These are phyloP conservation scores for Taenaris catops DNA, from an alignment of 2,888 invertebrate species.

Conservation along the genomic window DNA sequence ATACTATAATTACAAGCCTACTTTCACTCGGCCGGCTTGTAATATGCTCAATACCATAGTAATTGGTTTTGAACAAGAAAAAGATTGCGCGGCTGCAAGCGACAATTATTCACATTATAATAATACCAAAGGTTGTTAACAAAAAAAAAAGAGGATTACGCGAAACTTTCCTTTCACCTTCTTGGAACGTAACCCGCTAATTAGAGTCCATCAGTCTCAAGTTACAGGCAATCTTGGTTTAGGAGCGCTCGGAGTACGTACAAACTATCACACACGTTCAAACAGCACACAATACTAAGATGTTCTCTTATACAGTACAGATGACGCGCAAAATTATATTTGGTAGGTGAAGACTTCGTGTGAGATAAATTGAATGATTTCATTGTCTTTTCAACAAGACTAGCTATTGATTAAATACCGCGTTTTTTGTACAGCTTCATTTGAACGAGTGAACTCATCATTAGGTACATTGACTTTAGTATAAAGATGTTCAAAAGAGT, in stretches of 20 bases:
- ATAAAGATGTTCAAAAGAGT: too few relatives aligned
- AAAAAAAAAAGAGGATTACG: conserved; percentile 48
- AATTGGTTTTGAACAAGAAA: conserved; percentile 54
- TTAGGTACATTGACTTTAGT: too few relatives aligned
- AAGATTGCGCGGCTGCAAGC: conserved; percentile 37
- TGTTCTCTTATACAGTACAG: too few relatives aligned
- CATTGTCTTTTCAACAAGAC: too few relatives aligned
- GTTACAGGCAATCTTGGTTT: conserved; percentile 38
- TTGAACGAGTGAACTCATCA: too few relatives aligned
- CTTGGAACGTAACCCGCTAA: conserved; percentile 50
- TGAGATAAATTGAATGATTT: too few relatives aligned
- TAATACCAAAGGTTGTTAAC: conserved; percentile 47
- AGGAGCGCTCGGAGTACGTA: conserved; percentile 25
- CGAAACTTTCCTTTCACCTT: conserved; percentile 55
- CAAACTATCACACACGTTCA: too few relatives aligned
- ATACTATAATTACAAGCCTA: conserved; percentile 40
- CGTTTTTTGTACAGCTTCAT: too few relatives aligned
- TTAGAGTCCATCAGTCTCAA: conserved; percentile 53
- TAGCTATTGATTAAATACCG: too few relatives aligned
- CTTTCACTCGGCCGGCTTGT: conserved; percentile 58
- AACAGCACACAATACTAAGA: too few relatives aligned
- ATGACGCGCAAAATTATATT: too few relatives aligned
- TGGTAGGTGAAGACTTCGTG: too few relatives aligned
- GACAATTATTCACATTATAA: conserved; percentile 59
- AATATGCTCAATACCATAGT: conserved; percentile 42